A percentile compares a stretch with the other conserved stretches of the same genome.
Evolutionary conservation across 2,113 vertebrate species (phyloP).

Genomic region (Miniopterus natalensis): DNA sequence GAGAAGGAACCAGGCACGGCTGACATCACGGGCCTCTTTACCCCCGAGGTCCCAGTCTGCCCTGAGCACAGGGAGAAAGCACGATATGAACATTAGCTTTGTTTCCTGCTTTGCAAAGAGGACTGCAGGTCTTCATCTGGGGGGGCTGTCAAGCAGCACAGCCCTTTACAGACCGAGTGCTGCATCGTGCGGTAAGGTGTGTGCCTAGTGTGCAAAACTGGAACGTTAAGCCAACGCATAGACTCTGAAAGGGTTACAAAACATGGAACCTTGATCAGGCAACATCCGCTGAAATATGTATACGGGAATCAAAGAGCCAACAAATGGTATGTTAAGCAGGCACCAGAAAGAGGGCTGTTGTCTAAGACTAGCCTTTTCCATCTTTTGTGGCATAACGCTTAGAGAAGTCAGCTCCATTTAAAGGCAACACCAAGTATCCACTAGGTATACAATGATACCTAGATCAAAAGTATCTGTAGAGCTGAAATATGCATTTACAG

Average conservation of each 20-base stretch:
- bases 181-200: not conserved
- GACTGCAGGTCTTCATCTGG: not conserved
- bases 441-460: not conserved
- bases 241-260: not conserved
- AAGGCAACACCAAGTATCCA: not conserved
- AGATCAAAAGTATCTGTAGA: not conserved
- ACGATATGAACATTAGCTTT: not conserved
- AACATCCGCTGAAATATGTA: not conserved
- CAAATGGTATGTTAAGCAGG: not conserved
- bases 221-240: not conserved
- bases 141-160: not conserved
- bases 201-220: not conserved
- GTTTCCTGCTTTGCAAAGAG: not conserved
- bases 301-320: not conserved
- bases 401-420: not conserved
- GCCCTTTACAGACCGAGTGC: constrained; percentile 10
- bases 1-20: not conserved
- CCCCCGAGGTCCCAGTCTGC: not conserved
- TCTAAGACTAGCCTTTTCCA: not conserved
- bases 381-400: not conserved
- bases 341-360: not conserved
- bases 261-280: not conserved
- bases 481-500: not conserved
- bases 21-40: not conserved
- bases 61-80: not conserved